These are phyloP conservation scores for Ectemnius continuus DNA, from an alignment of 2,888 invertebrate species.

Conservation along the genomic window DNA sequence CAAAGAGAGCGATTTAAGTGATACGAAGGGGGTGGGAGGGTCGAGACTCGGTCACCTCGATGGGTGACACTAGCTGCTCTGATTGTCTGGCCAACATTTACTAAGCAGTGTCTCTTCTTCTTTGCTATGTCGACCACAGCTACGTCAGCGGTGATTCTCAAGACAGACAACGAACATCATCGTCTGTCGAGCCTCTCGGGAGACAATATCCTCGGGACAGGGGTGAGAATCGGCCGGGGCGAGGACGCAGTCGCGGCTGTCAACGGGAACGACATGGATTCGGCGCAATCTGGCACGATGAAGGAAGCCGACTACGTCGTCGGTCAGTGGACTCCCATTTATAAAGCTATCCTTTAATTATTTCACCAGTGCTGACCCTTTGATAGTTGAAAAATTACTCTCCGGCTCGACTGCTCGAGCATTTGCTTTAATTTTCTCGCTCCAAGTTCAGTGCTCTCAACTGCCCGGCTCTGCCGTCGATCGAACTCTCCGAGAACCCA, in stretches of 20 bases:
- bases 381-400: neutral
- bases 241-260: slow-evolving; percentile 71
- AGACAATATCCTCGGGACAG: slow-evolving; percentile 62
- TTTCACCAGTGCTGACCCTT: neutral
- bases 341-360: neutral
- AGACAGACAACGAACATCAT: slow-evolving; percentile 67
- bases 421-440: no score
- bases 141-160: slow-evolving; percentile 71
- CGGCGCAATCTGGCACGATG: slow-evolving; percentile 71
- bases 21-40: neutral
- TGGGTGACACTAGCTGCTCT: neutral
- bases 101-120: neutral
- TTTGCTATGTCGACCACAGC: slow-evolving; percentile 53
- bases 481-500: no score
- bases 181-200: slow-evolving; percentile 70
- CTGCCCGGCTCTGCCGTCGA: no score
- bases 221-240: slow-evolving; percentile 70
- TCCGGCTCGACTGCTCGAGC: neutral
- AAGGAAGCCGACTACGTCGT: slow-evolving; percentile 75
- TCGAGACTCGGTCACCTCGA: no score
- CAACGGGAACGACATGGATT: slow-evolving; percentile 66
- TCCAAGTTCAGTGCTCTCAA: no score
- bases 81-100: neutral
- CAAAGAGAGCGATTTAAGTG: neutral
- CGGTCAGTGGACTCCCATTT: slow-evolving; percentile 67